phyloP scores from a whole-genome alignment of 2,797 vertebrate genomes.

The Gobionotothen gibberifrons region DNA sequence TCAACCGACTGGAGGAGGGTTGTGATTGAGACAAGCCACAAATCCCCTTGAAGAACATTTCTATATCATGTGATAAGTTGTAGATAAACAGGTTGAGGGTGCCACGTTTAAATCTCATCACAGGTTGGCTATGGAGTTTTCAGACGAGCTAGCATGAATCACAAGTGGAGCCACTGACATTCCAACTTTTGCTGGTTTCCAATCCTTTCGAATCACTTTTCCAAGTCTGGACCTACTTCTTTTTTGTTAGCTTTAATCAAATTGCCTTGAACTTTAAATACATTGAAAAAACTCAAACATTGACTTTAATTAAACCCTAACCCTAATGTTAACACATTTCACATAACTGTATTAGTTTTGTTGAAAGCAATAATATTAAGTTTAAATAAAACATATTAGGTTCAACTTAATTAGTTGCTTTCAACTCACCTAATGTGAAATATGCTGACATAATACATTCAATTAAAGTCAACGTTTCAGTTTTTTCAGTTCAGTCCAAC shows the following conservation, averaged over 20 bases:
- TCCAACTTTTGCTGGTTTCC: constrained; percentile 47
- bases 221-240: constrained; percentile 19
- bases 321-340: too few relatives aligned
- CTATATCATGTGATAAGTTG: constrained; percentile 56
- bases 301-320: too few relatives aligned
- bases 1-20: constrained; percentile 50
- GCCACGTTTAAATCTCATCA: constrained; percentile 60
- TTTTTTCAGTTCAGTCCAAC: constrained; percentile 5
- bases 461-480: too few relatives aligned
- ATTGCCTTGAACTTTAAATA: constrained; percentile 46
- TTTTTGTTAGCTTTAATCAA: constrained; percentile 40
- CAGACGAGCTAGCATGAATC: constrained; percentile 33
- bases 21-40: constrained; percentile 59
- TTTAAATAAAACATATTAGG: too few relatives aligned
- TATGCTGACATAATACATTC: too few relatives aligned
- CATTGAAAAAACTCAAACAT: too few relatives aligned
- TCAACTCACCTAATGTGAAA: too few relatives aligned
- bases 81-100: constrained; percentile 53
- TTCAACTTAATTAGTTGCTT: too few relatives aligned
- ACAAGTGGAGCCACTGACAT: constrained; percentile 44
- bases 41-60: constrained; percentile 58
- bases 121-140: constrained; percentile 22
- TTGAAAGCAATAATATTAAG: too few relatives aligned
- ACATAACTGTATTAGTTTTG: too few relatives aligned
- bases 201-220: constrained; percentile 55